Evolutionary conservation across 2,888 invertebrate species (phyloP).

Genomic region (Melieria crassipennis): DNA sequence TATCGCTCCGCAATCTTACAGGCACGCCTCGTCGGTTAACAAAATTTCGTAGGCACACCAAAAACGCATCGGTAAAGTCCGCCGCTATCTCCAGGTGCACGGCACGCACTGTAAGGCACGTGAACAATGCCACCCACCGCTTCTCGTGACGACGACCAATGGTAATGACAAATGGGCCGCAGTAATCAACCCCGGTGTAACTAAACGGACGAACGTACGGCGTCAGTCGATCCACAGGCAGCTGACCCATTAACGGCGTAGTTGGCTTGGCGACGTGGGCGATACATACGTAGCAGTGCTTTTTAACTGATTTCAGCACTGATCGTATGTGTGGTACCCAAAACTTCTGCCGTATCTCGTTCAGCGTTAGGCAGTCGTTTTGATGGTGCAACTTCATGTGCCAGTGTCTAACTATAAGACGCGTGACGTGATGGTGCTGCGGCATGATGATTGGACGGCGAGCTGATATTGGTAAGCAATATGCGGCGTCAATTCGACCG

Average conservation of each 20-base stretch:
- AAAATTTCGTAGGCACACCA: constrained; percentile 14
- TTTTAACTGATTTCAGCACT: constrained; percentile 30
- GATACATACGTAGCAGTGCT: constrained; percentile 12
- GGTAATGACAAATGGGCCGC: constrained; percentile 38
- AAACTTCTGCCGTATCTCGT: constrained; percentile 37
- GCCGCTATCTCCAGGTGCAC: constrained; percentile 22
- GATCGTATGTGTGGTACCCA: constrained; percentile 34
- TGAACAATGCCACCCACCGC: constrained; percentile 41
- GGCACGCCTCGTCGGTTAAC: constrained; percentile 12
- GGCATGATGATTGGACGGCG: constrained; percentile 25
- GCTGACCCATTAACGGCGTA: constrained; percentile 44
- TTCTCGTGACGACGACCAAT: constrained; percentile 41
- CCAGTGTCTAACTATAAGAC: constrained; percentile 12
- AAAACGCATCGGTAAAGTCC: constrained; percentile 12
- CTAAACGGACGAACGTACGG: constrained; percentile 40
- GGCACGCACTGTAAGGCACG: no score
- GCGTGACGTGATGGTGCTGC: constrained; percentile 13
- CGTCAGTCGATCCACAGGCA: constrained; percentile 38
- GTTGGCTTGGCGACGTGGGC: constrained; percentile 33
- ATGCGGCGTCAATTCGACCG: no score
- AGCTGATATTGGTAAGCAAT: constrained; percentile 30
- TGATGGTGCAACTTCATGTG: constrained; percentile 33
- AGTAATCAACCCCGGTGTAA: constrained; percentile 45
- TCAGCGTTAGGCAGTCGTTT: constrained; percentile 26
- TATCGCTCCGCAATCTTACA: not conserved